These are phyloP conservation scores for Microtus pennsylvanicus DNA, from an alignment of 2,113 vertebrate species.

Conservation along the genomic window DNA sequence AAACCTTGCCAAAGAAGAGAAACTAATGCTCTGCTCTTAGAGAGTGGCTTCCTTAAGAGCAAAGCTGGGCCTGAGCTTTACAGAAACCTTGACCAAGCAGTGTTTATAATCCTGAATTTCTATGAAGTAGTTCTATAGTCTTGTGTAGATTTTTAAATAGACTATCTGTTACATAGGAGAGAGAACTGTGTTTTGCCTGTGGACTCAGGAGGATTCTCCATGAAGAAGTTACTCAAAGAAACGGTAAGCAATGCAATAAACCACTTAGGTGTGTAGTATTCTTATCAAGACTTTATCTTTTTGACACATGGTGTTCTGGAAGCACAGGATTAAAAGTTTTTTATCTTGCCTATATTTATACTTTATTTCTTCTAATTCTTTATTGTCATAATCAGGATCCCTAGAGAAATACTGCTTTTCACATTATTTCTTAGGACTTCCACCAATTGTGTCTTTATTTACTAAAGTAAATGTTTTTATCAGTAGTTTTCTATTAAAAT, in stretches of 20 bases:
- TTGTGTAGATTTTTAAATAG: background rate
- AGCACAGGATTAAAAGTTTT: conserved; percentile 6
- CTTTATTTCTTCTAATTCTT: conserved; percentile 8
- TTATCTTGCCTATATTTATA: background rate
- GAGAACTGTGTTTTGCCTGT: background rate
- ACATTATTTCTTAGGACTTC: conserved; percentile 11
- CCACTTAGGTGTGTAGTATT: background rate
- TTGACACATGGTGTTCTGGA: background rate
- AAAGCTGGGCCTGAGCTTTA: background rate
- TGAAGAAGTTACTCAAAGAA: background rate
- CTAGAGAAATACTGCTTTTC: background rate
- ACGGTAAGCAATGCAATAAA: background rate
- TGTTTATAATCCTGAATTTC: background rate
- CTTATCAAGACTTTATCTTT: conserved; percentile 10
- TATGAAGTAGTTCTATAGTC: background rate
- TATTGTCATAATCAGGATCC: conserved; percentile 2
- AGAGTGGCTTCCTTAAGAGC: background rate
- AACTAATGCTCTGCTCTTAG: background rate
- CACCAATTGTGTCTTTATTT: background rate
- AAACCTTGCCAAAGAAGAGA: conserved; percentile 18
- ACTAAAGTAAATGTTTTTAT: background rate
- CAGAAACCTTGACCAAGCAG: background rate
- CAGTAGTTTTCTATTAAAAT: conserved; percentile 18
- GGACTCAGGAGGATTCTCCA: background rate
- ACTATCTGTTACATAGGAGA: background rate